Conservation (phyloP, 2,888 invertebrate species). For the Ophonus ardosiacus region DNA sequence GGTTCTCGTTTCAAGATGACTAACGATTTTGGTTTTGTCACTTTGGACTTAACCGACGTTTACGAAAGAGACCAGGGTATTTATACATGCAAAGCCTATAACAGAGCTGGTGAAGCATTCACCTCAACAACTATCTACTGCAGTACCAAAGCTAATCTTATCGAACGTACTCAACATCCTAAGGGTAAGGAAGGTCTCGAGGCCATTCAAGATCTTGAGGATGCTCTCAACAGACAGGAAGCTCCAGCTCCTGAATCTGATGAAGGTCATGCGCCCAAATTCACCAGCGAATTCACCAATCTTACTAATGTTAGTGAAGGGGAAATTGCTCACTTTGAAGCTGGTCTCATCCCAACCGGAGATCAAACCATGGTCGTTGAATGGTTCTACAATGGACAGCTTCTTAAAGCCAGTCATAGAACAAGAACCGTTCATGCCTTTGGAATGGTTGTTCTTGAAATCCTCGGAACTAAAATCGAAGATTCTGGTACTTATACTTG, state of each 20-base stretch:
- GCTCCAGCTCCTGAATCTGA: conserved; percentile 84
- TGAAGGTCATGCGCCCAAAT: conserved; percentile 90
- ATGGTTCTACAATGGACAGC: conserved; percentile 96
- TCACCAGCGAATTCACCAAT: conserved; percentile 91
- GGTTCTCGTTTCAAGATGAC: conserved; percentile 94
- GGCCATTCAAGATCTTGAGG: conserved; percentile 93
- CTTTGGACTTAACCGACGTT: conserved; percentile 93
- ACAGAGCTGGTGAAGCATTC: conserved; percentile 93
- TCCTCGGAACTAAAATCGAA: conserved; percentile 94
- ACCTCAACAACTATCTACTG: conserved; percentile 94
- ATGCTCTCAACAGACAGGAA: conserved; percentile 86
- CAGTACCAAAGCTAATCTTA: conserved; percentile 87
- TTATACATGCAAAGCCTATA: conserved; percentile 94
- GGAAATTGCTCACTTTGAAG: conserved; percentile 98
- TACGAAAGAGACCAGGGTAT: conserved; percentile 96
- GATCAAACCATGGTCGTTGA: conserved; percentile 96
- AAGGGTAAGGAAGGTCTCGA: conserved; percentile 96
- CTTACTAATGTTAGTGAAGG: conserved; percentile 93
- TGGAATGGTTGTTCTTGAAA: conserved; percentile 97
- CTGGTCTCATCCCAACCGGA: conserved; percentile 94
- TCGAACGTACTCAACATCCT: conserved; percentile 94
- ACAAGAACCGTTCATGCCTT: conserved; percentile 97
- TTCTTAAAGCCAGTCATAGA: conserved; percentile 92
- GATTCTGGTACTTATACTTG: conserved; percentile 95
- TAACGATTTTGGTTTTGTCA: conserved; percentile 97